Conservation (phyloP, 2,797 vertebrate genomes). For the Hafferia zeledoni region DNA sequence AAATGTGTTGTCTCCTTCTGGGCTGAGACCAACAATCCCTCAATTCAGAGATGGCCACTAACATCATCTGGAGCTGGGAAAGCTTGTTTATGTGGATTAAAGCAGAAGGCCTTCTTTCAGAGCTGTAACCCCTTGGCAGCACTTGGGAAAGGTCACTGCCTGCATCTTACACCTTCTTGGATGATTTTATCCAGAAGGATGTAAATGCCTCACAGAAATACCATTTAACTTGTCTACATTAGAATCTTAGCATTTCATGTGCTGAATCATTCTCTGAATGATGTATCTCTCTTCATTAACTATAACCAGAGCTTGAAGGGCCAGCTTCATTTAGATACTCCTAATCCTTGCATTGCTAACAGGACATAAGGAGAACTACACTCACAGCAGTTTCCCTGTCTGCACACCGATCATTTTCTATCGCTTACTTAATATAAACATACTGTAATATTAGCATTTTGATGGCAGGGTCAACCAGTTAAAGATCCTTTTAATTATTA, state of each 20-base stretch:
- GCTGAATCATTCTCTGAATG: neutral
- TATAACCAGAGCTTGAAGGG: neutral
- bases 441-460: neutral
- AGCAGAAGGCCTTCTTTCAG: conserved; percentile 7
- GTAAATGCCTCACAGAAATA: neutral
- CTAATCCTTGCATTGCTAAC: neutral
- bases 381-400: neutral
- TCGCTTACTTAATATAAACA: neutral
- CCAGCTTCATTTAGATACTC: neutral
- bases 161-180: neutral
- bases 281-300: neutral
- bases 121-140: conserved; percentile 8
- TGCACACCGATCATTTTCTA: neutral
- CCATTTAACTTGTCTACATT: neutral
- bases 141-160: conserved; percentile 41
- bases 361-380: neutral
- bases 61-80: neutral
- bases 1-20: neutral
- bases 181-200: conserved; percentile 3
- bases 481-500: neutral
- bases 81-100: neutral
- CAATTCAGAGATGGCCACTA: neutral
- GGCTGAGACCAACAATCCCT: neutral
- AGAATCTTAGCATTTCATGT: neutral
- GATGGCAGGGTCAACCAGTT: neutral